These are phyloP conservation scores for Sebastes miniatus DNA, from an alignment of 2,797 vertebrate species.

Conservation along the genomic window DNA sequence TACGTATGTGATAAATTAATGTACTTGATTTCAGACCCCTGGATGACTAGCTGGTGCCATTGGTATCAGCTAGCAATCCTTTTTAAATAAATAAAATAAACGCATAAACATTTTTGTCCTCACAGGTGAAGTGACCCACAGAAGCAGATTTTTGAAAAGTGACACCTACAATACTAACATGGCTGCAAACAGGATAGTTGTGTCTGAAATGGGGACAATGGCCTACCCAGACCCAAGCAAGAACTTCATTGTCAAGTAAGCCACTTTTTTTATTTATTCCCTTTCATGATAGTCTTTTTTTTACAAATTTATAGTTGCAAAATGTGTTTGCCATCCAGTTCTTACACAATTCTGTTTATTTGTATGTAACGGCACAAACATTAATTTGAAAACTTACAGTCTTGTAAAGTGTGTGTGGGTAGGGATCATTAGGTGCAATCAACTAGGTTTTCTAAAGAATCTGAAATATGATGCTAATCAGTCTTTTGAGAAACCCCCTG, in stretches of 20 bases:
- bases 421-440: background rate
- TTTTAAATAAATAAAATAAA: background rate
- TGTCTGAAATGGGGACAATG: conserved; percentile 99
- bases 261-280: too few species aligned
- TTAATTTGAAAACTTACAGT: background rate
- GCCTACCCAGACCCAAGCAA: conserved; percentile 95
- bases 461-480: background rate
- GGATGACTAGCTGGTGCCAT: too few species aligned
- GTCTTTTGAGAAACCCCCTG: background rate
- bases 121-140: conserved; percentile 90
- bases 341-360: background rate
- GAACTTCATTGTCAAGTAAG: conserved; percentile 95
- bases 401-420: background rate
- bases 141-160: conserved; percentile 89
- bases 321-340: too few species aligned
- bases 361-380: too few species aligned
- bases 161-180: conserved; percentile 90
- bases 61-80: too few species aligned
- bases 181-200: conserved; percentile 91
- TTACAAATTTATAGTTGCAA: background rate
- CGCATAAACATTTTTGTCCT: conserved; percentile 10
- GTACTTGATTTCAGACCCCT: too few species aligned
- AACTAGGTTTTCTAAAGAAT: background rate
- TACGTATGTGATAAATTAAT: too few species aligned
- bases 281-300: background rate